These are phyloP conservation scores for Rhinogobio ventralis DNA, from an alignment of 2,797 vertebrate species.

Conservation along the genomic window DNA sequence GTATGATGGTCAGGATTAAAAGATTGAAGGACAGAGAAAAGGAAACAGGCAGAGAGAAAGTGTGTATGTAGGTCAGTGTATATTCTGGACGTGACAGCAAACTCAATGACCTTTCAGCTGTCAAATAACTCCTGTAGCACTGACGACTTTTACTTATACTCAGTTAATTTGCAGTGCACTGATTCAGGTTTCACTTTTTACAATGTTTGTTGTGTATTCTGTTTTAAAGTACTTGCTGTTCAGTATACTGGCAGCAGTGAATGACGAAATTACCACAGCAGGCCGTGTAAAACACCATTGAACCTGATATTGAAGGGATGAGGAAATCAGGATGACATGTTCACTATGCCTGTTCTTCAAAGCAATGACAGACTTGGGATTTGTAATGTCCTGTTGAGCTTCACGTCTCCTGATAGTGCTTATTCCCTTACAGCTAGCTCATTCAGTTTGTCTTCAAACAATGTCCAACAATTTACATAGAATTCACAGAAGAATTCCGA, in stretches of 20 bases:
- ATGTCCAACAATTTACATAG: neutral
- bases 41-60: neutral
- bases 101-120: conserved; percentile 30
- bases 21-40: neutral
- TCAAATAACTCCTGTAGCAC: conserved; percentile 20
- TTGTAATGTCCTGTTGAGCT: neutral
- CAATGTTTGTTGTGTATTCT: conserved; percentile 15
- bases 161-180: neutral
- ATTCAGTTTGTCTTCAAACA: neutral
- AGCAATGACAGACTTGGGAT: neutral
- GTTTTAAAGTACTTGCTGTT: conserved; percentile 1
- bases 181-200: neutral
- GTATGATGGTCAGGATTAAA: neutral
- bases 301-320: conserved; percentile 16
- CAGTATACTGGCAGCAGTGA: neutral
- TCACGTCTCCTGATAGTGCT: neutral
- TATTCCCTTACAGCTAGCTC: neutral
- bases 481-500: neutral
- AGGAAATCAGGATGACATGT: conserved; percentile 15
- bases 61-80: conserved; percentile 45
- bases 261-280: neutral
- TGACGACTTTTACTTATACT: neutral
- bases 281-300: neutral
- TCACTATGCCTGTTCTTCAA: conserved; percentile 12
- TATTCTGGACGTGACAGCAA: conserved; percentile 13